Evolutionary conservation across 2,797 vertebrate genomes (phyloP).

Genomic region (Somateria mollissima): DNA sequence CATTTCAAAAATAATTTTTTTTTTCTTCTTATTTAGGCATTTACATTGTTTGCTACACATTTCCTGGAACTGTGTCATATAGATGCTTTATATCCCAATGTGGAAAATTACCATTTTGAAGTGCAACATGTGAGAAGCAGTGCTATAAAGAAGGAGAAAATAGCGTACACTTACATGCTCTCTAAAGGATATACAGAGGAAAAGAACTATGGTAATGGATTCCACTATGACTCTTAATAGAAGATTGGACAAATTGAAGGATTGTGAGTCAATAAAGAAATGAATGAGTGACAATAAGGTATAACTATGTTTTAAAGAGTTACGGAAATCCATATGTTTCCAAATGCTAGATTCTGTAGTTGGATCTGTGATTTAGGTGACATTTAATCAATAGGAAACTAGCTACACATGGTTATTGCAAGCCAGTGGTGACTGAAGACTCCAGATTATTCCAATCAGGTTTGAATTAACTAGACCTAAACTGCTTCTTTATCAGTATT

Average conservation of each 20-base stretch:
- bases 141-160: slow-evolving; percentile 81
- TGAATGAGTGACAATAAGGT: background rate
- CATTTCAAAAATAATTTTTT: background rate
- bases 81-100: slow-evolving; percentile 90
- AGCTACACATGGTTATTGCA: background rate
- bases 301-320: background rate
- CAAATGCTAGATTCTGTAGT: background rate
- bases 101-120: slow-evolving; percentile 95
- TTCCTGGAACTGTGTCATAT: slow-evolving; percentile 94
- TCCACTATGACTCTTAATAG: background rate
- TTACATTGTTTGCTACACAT: slow-evolving; percentile 96
- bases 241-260: background rate
- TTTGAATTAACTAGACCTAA: background rate
- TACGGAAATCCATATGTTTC: background rate
- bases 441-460: background rate
- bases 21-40: slow-evolving; percentile 82
- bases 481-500: background rate
- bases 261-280: background rate
- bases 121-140: slow-evolving; percentile 86
- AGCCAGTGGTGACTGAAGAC: background rate
- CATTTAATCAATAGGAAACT: background rate
- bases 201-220: slow-evolving; percentile 89
- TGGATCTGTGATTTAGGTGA: background rate
- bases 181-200: slow-evolving; percentile 90
- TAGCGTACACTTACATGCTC: slow-evolving; percentile 90